Conservation (phyloP, 1,140 invertebrate species). For the Gryllus bimaculatus region DNA sequence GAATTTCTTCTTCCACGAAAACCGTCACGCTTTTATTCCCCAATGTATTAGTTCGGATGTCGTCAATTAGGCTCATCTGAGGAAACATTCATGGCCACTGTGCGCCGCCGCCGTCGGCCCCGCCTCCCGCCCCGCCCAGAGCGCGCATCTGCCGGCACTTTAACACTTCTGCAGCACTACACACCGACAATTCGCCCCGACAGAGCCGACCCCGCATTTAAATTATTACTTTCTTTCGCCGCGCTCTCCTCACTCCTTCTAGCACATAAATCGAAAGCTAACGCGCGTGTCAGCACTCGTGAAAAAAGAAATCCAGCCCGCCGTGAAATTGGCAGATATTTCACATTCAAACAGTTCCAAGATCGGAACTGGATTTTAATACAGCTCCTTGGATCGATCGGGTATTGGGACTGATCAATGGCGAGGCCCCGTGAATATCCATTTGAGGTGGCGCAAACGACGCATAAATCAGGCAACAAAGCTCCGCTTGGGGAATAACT, state of each 20-base stretch:
- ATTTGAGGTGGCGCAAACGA: not conserved
- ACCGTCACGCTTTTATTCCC: too few species aligned
- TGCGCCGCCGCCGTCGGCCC: too few species aligned
- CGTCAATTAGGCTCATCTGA: too few species aligned
- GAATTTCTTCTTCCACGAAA: too few species aligned
- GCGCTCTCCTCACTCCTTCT: not conserved
- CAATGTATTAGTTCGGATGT: too few species aligned
- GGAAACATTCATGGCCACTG: too few species aligned
- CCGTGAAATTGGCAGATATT: slow-evolving; percentile 1
- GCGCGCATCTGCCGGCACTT: not conserved
- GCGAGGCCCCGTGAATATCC: not conserved
- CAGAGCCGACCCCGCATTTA: too few species aligned
- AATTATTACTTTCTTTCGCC: not conserved
- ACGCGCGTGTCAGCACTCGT: not conserved
- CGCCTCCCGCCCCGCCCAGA: too few species aligned
- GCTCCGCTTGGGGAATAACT: too few species aligned
- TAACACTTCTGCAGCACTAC: not conserved
- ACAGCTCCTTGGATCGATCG: not conserved
- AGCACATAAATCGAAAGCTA: not conserved
- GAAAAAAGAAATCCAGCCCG: not conserved
- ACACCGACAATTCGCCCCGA: not conserved
- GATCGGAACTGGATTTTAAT: slow-evolving; percentile 4
- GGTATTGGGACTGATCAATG: not conserved
- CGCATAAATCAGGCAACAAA: not conserved
- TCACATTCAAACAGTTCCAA: not conserved